Conservation (phyloP, 1,140 invertebrate species). For the Gryon sp. region DNA sequence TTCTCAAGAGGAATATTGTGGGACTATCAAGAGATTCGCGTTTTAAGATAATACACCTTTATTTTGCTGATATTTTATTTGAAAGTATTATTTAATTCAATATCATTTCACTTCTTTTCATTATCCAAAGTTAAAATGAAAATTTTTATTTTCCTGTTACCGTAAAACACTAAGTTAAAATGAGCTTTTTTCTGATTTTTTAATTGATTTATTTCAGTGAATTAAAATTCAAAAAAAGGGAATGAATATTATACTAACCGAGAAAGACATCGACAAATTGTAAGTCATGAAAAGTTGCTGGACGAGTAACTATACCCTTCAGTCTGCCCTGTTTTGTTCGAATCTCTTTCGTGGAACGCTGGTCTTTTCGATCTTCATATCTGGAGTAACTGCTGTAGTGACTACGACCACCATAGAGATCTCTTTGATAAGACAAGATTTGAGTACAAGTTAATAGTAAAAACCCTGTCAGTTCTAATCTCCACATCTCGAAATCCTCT, state of each 20-base stretch:
- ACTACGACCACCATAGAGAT: constrained; percentile 64
- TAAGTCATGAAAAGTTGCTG: constrained; percentile 65
- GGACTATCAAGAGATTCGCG: too few species aligned
- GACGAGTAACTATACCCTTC: constrained; percentile 70
- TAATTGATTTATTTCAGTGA: too few species aligned
- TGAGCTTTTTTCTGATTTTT: too few species aligned
- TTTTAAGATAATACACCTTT: too few species aligned
- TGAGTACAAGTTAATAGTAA: constrained; percentile 71
- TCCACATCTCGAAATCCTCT: constrained; percentile 73
- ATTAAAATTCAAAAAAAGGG: neutral
- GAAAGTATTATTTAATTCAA: too few species aligned
- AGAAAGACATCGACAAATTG: constrained; percentile 75
- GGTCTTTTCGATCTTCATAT: constrained; percentile 57
- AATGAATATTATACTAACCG: constrained; percentile 64
- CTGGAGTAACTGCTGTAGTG: constrained; percentile 64
- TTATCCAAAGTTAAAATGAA: too few species aligned
- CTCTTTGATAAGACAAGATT: constrained; percentile 72
- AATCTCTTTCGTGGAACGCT: constrained; percentile 70
- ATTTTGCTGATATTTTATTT: too few species aligned
- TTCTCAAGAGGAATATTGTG: too few species aligned
- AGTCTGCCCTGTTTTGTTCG: constrained; percentile 73
- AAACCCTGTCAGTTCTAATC: constrained; percentile 69
- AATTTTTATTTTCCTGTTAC: too few species aligned
- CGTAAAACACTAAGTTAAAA: too few species aligned
- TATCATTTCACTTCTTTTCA: too few species aligned